A percentile compares a stretch with the other conserved stretches of the same genome.
Conservation (phyloP, 1,140 invertebrate genomes). For the Zaprionus capensis region DNA sequence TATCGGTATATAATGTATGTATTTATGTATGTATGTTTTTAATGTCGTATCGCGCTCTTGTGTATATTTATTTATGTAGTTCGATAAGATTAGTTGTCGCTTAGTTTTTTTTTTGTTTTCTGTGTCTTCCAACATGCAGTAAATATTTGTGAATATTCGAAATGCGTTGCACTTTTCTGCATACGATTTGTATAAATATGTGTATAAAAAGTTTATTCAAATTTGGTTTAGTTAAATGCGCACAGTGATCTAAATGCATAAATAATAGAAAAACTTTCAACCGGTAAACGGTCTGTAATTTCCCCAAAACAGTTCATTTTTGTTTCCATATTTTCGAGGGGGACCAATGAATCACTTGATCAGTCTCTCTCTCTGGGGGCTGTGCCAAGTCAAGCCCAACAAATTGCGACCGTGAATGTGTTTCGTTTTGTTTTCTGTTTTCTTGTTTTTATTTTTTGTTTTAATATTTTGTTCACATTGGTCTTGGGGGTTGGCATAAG, state of each 20-base stretch:
- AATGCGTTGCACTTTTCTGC: conserved; percentile 13
- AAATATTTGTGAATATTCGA: conserved; percentile 30
- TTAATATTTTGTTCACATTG: not conserved
- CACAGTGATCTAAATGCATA: conserved; percentile 49
- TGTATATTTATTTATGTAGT: conserved; percentile 32
- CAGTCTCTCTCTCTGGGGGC: conserved; percentile 57
- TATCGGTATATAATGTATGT: conserved; percentile 47
- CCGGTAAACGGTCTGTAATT: conserved; percentile 14
- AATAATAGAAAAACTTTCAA: conserved; percentile 26
- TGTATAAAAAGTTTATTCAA: conserved; percentile 55
- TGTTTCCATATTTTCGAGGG: conserved; percentile 1
- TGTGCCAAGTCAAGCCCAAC: conserved; percentile 61
- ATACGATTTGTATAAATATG: conserved; percentile 39
- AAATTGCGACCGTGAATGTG: conserved; percentile 58
- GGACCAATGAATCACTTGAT: conserved; percentile 61
- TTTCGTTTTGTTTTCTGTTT: conserved; percentile 10
- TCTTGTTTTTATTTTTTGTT: not conserved
- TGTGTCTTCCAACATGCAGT: conserved; percentile 14
- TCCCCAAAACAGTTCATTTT: conserved; percentile 8
- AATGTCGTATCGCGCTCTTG: conserved; percentile 11
- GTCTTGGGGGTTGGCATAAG: conserved; percentile 8
- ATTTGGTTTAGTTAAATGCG: conserved; percentile 34
- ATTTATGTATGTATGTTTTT: conserved; percentile 22
- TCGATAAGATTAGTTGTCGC: conserved; percentile 53
- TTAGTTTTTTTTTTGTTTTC: conserved; percentile 42